Base-by-base conservation (phyloP, 30 jellyfish, hydroid and myxozoan species). In the Phacellophora camtschatica region DNA sequence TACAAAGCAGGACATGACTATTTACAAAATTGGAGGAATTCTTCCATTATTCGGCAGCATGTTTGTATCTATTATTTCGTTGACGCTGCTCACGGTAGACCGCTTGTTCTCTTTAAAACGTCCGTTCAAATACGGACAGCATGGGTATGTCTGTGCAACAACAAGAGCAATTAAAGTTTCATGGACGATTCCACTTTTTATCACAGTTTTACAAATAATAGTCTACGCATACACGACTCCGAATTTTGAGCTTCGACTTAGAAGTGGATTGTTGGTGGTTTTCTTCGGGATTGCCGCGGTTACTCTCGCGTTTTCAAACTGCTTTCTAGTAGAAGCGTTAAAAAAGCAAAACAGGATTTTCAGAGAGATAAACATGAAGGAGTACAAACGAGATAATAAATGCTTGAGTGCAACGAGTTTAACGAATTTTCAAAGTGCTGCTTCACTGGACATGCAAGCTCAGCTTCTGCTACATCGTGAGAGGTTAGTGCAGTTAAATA, bases 11-110 rank as follows among this genome's bases (percentile, higher is more conserved):
- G 32, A 36, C 43, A 18, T 8, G 42, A 19, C 7, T 6, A 8
- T 49, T 6, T 73, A 51, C 73, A 65, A 70, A 35, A 28, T 59
- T 5, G 4, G 34, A 4, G 91, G 83, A 0, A 80, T 46, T 33
- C 66, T 80, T 18, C 91, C 91, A 4, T 64, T 80, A n/a, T 80
- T 80, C 53, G 84, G 84, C 23, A 80, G 91, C 68, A 51, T 80
- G 78, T 80, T 80, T 71, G 81, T 67, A 3, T 80, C 91, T 32
- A 80, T 80, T 15, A 23, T 80, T 27, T 80, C 91, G 35, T 41
- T 80, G 77, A 36, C 58, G 13, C 22, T 80, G 77, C 71, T 80
- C 2, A 63, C 84, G 8, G 73, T 27, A 34, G 91, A 80, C 48
- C 69, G 91, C 18, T 59, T 80, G 13, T 42, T 80, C 7, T 83